Evolutionary conservation across 2,797 vertebrate genomes (phyloP), one percentile per base, ranked within the genome.

Genomic region (Neosalanx taihuensis): DNA sequence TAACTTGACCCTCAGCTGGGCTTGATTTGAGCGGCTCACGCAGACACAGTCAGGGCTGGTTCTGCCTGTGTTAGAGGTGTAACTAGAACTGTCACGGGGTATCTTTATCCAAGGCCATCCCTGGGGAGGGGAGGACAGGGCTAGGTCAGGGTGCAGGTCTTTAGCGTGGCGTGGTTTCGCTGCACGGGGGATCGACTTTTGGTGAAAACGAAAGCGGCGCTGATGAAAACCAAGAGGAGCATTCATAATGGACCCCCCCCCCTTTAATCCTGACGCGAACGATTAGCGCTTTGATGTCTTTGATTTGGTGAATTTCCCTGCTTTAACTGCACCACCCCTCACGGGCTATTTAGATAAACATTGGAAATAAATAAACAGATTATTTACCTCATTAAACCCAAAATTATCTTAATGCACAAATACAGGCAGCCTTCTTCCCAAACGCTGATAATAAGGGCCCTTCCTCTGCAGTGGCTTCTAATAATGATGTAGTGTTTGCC

Each of bases 331-430:
- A 80, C 86, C 83, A 76, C 80, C 84, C 83, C 84, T 85, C 79
- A 78, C 85, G 85, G 86, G 80, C 83, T 86, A 81, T 79, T 85
- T 79, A 89, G 86, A 89, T 90, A 88, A 91, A 90, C 87, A 84
- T 74, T 75, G 75, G 77, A 84, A 89, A 89, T 89, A 84, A 89
- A 89, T 89, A 90, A 89, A 89, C 88, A 89, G 88, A 91, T 91
- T 88, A 91, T 83, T 87, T 85, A 86, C 87, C 89, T 91, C 87
- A 89, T 89, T 88, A 88, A 85, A 83, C 41, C 84, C 85, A 87
- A 89, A 85, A 87, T 76, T 76, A 76, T 90, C 87, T 85, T 86
- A 83, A 89, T 84, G 61, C 73, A 35, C 84, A 79, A 78, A 86
- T 83, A 77, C 84, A 80, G 79, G 69, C 86, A 64, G 82, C 64